A percentile compares a stretch with the other conserved stretches of the same genome.
Evolutionary conservation across 2,888 invertebrate species (phyloP).

Genomic region (Leucophenga montana): DNA sequence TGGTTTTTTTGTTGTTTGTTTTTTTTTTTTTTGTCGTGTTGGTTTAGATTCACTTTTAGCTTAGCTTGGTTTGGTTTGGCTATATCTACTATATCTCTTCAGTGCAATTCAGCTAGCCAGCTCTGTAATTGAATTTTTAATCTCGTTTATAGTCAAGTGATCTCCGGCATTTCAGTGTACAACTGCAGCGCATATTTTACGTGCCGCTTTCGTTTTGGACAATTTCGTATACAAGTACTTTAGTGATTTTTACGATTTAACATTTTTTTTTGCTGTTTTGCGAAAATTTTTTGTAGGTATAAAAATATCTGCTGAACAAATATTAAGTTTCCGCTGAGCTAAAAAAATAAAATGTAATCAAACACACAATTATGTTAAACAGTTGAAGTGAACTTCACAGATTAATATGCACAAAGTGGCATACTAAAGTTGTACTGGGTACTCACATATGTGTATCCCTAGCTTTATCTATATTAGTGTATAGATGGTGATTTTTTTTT

Average conservation of each 20-base stretch:
- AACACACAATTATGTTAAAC: slow-evolving; percentile 56
- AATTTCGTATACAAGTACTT: too few relatives aligned
- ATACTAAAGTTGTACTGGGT: slow-evolving; percentile 52
- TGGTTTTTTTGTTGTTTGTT: too few relatives aligned
- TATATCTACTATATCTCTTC: slow-evolving; percentile 37
- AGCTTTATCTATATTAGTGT: too few relatives aligned
- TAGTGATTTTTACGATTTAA: too few relatives aligned
- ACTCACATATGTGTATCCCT: background rate
- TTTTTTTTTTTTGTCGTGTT: slow-evolving; percentile 15
- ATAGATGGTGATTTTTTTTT: too few relatives aligned
- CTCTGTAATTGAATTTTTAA: slow-evolving; percentile 73
- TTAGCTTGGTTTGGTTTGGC: slow-evolving; percentile 22
- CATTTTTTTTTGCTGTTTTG: too few relatives aligned
- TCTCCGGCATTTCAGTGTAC: slow-evolving; percentile 66
- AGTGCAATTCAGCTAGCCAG: slow-evolving; percentile 64
- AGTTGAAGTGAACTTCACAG: slow-evolving; percentile 51
- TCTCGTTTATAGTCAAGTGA: slow-evolving; percentile 73
- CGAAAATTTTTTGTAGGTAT: too few relatives aligned
- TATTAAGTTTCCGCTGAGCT: too few relatives aligned
- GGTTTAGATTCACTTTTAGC: slow-evolving; percentile 29
- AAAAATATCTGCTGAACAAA: too few relatives aligned
- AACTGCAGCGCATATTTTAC: slow-evolving; percentile 67
- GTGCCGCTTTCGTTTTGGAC: slow-evolving; percentile 41
- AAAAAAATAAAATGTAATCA: too few relatives aligned
- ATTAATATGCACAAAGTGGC: slow-evolving; percentile 59